Conservation (phyloP, 2,888 invertebrate genomes). For the Rhamphomyia laevipes region DNA sequence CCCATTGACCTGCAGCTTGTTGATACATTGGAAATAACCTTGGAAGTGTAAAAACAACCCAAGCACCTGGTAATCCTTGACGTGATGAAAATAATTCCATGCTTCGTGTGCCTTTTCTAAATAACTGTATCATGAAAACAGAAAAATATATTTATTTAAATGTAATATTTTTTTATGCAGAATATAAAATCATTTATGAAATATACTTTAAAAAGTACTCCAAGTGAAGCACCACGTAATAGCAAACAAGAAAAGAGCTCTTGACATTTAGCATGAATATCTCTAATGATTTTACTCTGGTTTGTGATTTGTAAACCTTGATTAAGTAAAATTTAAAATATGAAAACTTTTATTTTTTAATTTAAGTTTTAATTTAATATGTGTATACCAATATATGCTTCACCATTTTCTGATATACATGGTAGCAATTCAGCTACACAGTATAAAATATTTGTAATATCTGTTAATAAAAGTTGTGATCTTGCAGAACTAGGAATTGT, state of each 20-base stretch:
- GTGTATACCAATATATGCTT: conserved; percentile 37
- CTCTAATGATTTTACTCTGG: conserved; percentile 59
- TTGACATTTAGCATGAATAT: conserved; percentile 73
- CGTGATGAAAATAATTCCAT: conserved; percentile 44
- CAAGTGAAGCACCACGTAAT: conserved; percentile 61
- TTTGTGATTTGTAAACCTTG: conserved; percentile 44
- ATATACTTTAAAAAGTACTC: conserved; percentile 60
- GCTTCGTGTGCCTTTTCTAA: conserved; percentile 44
- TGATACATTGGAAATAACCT: conserved; percentile 43
- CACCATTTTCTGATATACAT: conserved; percentile 50
- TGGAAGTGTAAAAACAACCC: conserved; percentile 58
- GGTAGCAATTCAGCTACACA: conserved; percentile 64
- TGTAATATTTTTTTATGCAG: conserved; percentile 5
- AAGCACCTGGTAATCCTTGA: conserved; percentile 48
- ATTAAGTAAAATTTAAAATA: conserved; percentile 5
- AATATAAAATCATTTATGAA: conserved; percentile 3
- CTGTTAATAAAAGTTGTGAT: conserved; percentile 51
- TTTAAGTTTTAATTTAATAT: background rate
- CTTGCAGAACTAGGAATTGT: conserved; percentile 50
- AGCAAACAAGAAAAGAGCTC: conserved; percentile 64
- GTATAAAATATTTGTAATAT: conserved; percentile 63
- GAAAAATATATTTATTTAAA: conserved; percentile 1
- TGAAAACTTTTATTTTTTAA: background rate
- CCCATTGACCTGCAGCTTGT: conserved; percentile 31
- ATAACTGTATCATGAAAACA: conserved; percentile 39